Conservation (phyloP, 2,888 invertebrate genomes). For the Drosophila eohydei region DNA sequence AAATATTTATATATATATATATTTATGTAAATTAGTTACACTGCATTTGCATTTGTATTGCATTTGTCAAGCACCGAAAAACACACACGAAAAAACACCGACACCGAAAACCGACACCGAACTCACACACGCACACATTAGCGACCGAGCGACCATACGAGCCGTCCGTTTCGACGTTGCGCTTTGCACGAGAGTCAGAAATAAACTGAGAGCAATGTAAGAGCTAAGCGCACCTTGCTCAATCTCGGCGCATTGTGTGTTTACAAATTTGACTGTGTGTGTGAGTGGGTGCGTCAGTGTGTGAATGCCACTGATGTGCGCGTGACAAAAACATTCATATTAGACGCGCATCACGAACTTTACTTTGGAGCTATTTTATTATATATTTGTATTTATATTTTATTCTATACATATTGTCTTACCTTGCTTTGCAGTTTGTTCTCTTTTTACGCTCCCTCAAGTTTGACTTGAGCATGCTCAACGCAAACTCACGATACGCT, state of each 20-base stretch:
- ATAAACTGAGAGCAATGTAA: slow-evolving; percentile 79
- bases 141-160: slow-evolving; percentile 57
- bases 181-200: slow-evolving; percentile 82
- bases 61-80: slow-evolving; percentile 55
- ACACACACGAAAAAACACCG: slow-evolving; percentile 40
- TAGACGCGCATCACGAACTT: slow-evolving; percentile 32
- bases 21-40: slow-evolving; percentile 50
- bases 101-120: slow-evolving; percentile 57
- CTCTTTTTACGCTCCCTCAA: not conserved
- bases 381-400: not conserved
- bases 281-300: slow-evolving; percentile 52
- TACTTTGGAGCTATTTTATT: not conserved
- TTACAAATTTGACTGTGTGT: slow-evolving; percentile 25
- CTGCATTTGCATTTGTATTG: slow-evolving; percentile 49
- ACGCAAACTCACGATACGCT: not conserved
- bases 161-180: slow-evolving; percentile 74
- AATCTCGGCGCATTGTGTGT: slow-evolving; percentile 70
- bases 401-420: not conserved
- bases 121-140: slow-evolving; percentile 52
- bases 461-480: not conserved
- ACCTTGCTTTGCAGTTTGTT: not conserved
- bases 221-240: slow-evolving; percentile 80
- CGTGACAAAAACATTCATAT: slow-evolving; percentile 60
- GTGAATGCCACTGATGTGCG: slow-evolving; percentile 51
- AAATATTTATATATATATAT: slow-evolving; percentile 23